These are phyloP conservation scores for Cyanoliseus patagonus DNA, from an alignment of 2,113 vertebrate genomes.

Conservation along the genomic window DNA sequence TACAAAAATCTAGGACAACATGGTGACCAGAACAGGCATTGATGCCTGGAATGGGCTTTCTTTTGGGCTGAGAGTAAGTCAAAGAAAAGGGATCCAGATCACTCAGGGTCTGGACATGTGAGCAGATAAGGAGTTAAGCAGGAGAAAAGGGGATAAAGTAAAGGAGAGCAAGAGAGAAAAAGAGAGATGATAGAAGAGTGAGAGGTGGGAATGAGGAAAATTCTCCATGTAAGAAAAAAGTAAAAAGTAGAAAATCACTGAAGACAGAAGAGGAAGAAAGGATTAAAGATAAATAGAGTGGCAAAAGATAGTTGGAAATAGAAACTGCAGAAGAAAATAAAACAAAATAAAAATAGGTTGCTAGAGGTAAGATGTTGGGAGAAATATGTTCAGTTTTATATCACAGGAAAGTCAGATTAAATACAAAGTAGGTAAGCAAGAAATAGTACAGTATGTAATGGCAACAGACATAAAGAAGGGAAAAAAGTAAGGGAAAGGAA, in stretches of 20 bases:
- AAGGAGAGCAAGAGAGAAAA: background rate
- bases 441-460: background rate
- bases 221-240: background rate
- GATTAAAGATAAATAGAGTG: background rate
- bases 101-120: background rate
- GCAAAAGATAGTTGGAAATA: background rate
- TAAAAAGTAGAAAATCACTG: background rate
- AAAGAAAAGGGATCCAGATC: background rate
- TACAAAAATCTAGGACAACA: background rate
- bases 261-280: background rate
- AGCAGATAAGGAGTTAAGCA: background rate
- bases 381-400: background rate
- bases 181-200: background rate
- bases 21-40: background rate
- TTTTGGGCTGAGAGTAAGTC: background rate
- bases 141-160: background rate
- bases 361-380: conserved; percentile 8
- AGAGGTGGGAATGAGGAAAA: background rate
- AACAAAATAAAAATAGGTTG: background rate
- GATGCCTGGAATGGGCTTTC: background rate
- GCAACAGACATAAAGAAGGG: background rate
- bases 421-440: background rate
- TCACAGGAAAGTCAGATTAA: background rate
- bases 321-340: background rate
- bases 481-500: background rate